These are phyloP conservation scores for Kryptopterus vitreolus DNA, from an alignment of 2,797 vertebrate species.

Conservation along the genomic window DNA sequence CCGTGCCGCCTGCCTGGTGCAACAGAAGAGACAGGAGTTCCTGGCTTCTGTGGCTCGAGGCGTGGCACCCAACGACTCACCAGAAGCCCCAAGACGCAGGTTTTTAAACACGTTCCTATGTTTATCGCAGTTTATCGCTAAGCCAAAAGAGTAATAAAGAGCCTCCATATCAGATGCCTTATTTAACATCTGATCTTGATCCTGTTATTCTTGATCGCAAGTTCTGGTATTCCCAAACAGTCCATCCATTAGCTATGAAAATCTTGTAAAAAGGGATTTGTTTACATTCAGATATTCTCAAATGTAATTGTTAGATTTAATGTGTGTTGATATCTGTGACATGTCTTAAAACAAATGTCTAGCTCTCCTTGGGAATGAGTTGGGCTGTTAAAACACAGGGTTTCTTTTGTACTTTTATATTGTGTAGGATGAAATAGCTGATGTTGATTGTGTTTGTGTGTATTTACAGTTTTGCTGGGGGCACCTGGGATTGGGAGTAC, in stretches of 20 bases:
- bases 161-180: not conserved
- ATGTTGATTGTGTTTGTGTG: not conserved
- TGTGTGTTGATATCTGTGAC: not conserved
- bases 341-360: not conserved
- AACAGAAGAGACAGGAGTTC: constrained; percentile 98
- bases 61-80: constrained; percentile 96
- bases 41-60: constrained; percentile 94
- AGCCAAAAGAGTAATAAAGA: not conserved
- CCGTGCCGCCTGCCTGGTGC: constrained; percentile 92
- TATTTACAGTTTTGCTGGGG: constrained; percentile 92
- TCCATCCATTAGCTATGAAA: not conserved
- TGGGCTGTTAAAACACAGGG: not conserved
- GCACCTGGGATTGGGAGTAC: constrained; percentile 99
- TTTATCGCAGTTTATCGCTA: not conserved
- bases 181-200: not conserved
- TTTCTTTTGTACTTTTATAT: not conserved
- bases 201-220: not conserved
- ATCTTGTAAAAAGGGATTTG: not conserved
- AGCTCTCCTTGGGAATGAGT: not conserved
- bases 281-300: not conserved
- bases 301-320: not conserved
- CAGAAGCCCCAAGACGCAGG: constrained; percentile 93
- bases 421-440: not conserved
- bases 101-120: constrained; percentile 58
- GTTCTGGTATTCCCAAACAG: not conserved